Evolutionary conservation across 2,797 vertebrate species (phyloP), one percentile per base, ranked within the genome.

Genomic region (Halcyon smyrnensis): DNA sequence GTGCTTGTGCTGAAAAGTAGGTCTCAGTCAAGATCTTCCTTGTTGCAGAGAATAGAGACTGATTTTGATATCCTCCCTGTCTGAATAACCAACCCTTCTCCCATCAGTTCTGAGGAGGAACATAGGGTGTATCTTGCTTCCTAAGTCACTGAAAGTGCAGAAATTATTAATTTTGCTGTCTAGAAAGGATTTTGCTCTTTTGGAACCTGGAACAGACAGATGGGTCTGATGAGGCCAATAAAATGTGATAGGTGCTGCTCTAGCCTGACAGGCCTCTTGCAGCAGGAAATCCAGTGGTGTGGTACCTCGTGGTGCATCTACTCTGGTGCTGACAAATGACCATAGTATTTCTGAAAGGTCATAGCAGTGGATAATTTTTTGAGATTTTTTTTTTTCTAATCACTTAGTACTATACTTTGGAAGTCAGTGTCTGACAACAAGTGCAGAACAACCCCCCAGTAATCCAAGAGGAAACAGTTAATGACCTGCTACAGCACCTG

Each of bases 1-100:
- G n/a, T 74, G 37, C 85, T 92, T 85, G 34, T 86, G 45, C 71
- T 92, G 86, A 67, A 84, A 94, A 87, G 46, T 76, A 81, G 73
- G 48, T 87, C 60, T 92, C 48, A 36, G 69, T 85, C 46, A 87
- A 84, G 77, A 45, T 64, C 63, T 78, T 91, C 15, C 34, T 92
- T 15, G 14, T 2, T 63, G 25, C 60, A 30, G 45, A 56, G 41
- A 32, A 39, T 64, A 5, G 18, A 59, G 1, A 65, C 20, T 34
- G 17, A 39, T 43, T 21, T 6, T 64, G 54, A 46, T 84, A 10
- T 75, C 8, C 9, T 62, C 24, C 25, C 11, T 81, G 16, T 91
- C 32, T 34, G n/a, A 30, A 18, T 50, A 81, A 73, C 25, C 67
- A 67, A 27, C 28, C 30, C 8, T 39, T 77, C 19, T 70, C 50